These are phyloP conservation scores for Drosophila setosimentum DNA, from an alignment of 2,888 invertebrate genomes.

Conservation along the genomic window DNA sequence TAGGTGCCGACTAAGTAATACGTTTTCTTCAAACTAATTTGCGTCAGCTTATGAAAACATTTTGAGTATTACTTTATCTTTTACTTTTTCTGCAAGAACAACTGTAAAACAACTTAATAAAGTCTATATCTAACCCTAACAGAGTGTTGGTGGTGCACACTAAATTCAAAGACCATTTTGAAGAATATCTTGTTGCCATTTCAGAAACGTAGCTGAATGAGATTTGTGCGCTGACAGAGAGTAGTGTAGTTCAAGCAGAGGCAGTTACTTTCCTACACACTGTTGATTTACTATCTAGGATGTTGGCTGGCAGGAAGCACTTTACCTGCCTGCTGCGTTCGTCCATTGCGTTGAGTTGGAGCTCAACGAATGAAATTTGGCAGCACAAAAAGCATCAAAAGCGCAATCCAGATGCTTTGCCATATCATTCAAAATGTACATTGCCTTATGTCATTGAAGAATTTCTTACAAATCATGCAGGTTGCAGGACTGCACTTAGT, in stretches of 20 bases:
- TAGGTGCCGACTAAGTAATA: too few species aligned
- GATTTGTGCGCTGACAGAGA: slow-evolving; percentile 46
- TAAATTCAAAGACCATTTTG: background rate
- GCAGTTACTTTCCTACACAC: slow-evolving; percentile 43
- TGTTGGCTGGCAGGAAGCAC: slow-evolving; percentile 1
- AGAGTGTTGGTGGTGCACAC: background rate
- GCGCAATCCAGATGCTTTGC: slow-evolving; percentile 38
- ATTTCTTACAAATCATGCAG: slow-evolving; percentile 52
- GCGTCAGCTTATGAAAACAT: background rate
- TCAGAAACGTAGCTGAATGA: background rate
- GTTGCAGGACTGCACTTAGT: slow-evolving; percentile 42
- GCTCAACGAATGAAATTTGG: slow-evolving; percentile 57
- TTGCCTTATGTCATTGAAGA: slow-evolving; percentile 34
- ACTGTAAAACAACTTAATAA: background rate
- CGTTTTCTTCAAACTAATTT: background rate
- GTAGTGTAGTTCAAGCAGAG: slow-evolving; percentile 28
- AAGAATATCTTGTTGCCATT: background rate
- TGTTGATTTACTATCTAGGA: slow-evolving; percentile 52
- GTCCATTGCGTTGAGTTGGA: slow-evolving; percentile 16
- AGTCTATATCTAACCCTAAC: background rate
- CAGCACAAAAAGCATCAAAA: slow-evolving; percentile 36
- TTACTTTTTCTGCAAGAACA: background rate
- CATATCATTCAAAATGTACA: background rate
- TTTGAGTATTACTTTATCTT: background rate
- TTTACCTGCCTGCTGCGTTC: slow-evolving; percentile 4